phyloP scores from a whole-genome alignment of 2,797 vertebrate species.

The Mallotus villosus region DNA sequence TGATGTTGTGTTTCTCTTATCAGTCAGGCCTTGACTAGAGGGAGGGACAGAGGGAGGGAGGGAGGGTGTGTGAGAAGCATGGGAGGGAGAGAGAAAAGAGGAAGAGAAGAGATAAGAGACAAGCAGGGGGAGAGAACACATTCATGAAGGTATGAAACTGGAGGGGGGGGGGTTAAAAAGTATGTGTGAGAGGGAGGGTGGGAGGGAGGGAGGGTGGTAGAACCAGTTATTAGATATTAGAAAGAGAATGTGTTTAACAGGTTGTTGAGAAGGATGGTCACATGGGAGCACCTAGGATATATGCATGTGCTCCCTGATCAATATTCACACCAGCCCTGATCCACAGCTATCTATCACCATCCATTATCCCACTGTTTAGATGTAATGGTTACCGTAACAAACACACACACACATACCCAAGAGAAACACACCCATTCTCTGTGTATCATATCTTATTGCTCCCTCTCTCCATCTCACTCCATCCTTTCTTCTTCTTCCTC shows the following conservation, averaged over 20 bases:
- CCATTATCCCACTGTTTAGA: conserved; percentile 18
- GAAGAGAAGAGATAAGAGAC: neutral
- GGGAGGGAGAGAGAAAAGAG: neutral
- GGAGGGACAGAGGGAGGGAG: neutral
- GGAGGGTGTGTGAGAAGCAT: neutral
- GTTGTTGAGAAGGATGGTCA: too few relatives aligned
- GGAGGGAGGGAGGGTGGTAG: too few relatives aligned
- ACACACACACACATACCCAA: neutral
- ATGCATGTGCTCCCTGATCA: neutral
- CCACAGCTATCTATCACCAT: conserved; percentile 22
- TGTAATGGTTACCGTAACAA: conserved; percentile 22
- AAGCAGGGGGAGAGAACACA: too few relatives aligned
- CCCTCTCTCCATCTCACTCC: neutral
- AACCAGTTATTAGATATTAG: too few relatives aligned
- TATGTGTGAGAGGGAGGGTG: too few relatives aligned
- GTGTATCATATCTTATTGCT: neutral
- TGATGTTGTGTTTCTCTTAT: conserved; percentile 43
- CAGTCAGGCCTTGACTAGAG: conserved; percentile 45
- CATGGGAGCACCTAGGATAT: too few relatives aligned
- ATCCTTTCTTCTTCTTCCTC: neutral
- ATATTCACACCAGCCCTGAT: conserved; percentile 2
- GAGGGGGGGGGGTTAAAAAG: neutral
- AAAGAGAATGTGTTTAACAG: neutral
- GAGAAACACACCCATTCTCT: neutral
- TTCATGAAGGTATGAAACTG: neutral